phyloP scores from a whole-genome alignment of 92 coral and sea anemone genomes.

The Scolanthus callimorphus region DNA sequence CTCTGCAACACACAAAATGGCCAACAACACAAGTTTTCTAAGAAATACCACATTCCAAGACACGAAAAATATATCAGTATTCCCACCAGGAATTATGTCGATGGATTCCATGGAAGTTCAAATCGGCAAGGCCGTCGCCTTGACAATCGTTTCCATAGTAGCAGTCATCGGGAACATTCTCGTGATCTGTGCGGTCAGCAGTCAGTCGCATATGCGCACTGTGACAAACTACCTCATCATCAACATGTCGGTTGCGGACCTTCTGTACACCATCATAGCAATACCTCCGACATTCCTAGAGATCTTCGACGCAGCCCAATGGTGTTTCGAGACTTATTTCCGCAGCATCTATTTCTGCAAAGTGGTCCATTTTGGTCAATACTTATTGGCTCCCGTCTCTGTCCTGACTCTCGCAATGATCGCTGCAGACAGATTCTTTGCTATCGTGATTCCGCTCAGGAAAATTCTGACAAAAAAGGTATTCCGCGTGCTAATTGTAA shows the following conservation, averaged over 20 bases:
- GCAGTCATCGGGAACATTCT: constrained; percentile 64
- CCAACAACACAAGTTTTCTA: too few relatives aligned
- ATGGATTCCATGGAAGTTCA: constrained; percentile 5
- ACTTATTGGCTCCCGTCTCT: constrained; percentile 66
- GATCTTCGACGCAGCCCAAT: constrained; percentile 31
- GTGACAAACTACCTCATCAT: constrained; percentile 75
- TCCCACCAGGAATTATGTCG: too few relatives aligned
- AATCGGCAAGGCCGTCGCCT: constrained; percentile 21
- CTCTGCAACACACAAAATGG: too few relatives aligned
- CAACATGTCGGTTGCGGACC: constrained; percentile 73
- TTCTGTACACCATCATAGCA: constrained; percentile 56
- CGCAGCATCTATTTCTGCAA: constrained; percentile 63
- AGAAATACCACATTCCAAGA: too few relatives aligned
- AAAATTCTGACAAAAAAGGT: constrained; percentile 64
- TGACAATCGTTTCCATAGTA: constrained; percentile 21
- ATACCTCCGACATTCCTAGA: constrained; percentile 51
- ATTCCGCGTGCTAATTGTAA: constrained; percentile 36
- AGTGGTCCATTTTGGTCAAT: constrained; percentile 66
- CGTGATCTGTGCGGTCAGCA: constrained; percentile 58
- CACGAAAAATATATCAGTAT: too few relatives aligned
- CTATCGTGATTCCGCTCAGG: constrained; percentile 75
- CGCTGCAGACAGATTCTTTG: constrained; percentile 88
- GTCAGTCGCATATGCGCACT: constrained; percentile 51
- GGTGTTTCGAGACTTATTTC: constrained; percentile 42
- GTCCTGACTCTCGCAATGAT: constrained; percentile 81